Percentiles rank a stretch among this genome's conserved stretches.
Conservation (phyloP, 1,140 invertebrate genomes). For the Diploscapter pachys region DNA sequence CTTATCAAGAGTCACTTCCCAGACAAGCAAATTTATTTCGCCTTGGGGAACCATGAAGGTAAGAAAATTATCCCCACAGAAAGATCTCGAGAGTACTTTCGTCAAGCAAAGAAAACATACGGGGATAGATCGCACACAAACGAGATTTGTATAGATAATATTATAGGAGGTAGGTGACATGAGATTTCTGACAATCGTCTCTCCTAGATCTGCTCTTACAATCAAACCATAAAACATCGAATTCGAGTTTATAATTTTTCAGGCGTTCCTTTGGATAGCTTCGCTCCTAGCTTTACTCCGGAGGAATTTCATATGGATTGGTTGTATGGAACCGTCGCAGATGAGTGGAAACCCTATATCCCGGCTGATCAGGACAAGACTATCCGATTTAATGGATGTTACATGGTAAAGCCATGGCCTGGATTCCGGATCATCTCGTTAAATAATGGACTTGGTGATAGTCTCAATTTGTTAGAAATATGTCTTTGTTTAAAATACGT, state of each 20-base stretch:
- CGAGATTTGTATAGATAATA: too few species aligned
- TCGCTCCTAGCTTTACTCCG: constrained; percentile 43
- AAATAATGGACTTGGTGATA: constrained; percentile 61
- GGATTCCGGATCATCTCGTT: constrained; percentile 62
- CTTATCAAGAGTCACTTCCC: constrained; percentile 42
- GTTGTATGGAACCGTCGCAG: constrained; percentile 45
- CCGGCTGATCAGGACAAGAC: constrained; percentile 37
- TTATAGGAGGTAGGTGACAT: constrained; percentile 17
- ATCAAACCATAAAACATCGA: too few species aligned
- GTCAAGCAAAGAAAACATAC: not conserved
- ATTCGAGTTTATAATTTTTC: too few species aligned
- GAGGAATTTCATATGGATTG: constrained; percentile 47
- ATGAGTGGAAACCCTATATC: constrained; percentile 43
- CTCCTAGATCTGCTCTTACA: too few species aligned
- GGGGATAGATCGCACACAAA: too few species aligned
- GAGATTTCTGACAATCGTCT: not conserved
- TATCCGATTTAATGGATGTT: constrained; percentile 56
- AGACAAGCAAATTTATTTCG: constrained; percentile 40
- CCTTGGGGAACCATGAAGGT: constrained; percentile 48
- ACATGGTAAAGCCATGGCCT: constrained; percentile 56
- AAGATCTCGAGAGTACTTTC: too few species aligned
- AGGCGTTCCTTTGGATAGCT: not conserved
- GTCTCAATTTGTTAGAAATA: constrained; percentile 59
- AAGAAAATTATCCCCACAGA: constrained; percentile 30
- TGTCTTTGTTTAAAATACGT: too few species aligned